Percentiles rank a stretch among this genome's conserved stretches.
Conservation (phyloP, 2,888 invertebrate genomes). For the Geotrupes spiniger region DNA sequence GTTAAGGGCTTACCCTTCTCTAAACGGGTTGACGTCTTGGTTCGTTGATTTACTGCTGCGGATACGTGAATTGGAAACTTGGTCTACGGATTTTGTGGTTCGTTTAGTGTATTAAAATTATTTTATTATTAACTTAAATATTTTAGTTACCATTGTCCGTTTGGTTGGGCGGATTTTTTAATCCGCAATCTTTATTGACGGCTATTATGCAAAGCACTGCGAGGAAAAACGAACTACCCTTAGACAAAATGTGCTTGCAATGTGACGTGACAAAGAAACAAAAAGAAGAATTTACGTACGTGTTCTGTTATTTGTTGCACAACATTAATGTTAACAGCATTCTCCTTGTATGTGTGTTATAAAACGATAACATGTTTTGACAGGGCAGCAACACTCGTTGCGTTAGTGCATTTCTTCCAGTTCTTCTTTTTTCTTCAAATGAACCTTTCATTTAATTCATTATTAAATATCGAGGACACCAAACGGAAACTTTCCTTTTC, state of each 20-base stretch:
- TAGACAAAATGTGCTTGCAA: slow-evolving; percentile 96
- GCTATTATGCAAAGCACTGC: slow-evolving; percentile 99
- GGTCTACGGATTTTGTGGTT: slow-evolving; percentile 93
- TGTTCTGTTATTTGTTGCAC: background rate
- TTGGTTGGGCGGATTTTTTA: slow-evolving; percentile 97
- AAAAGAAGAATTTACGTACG: slow-evolving; percentile 91
- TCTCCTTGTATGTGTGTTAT: background rate
- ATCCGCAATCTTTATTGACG: slow-evolving; percentile 92
- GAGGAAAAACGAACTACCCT: slow-evolving; percentile 83
- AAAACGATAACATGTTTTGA: too few species aligned
- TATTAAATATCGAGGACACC: too few species aligned
- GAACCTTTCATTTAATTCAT: too few species aligned
- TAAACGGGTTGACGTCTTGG: slow-evolving; percentile 86
- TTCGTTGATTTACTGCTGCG: slow-evolving; percentile 86
- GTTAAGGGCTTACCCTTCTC: slow-evolving; percentile 85
- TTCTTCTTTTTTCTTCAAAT: too few species aligned
- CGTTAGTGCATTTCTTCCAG: too few species aligned
- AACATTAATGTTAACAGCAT: background rate
- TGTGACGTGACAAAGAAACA: slow-evolving; percentile 97
- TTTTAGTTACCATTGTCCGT: slow-evolving; percentile 83
- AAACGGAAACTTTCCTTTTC: too few species aligned
- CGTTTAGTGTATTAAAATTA: background rate
- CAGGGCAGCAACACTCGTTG: too few species aligned
- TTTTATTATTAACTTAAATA: background rate
- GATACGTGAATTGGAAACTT: slow-evolving; percentile 85